A percentile compares a stretch with the other conserved stretches of the same genome.
Evolutionary conservation across 2,113 vertebrate genomes (phyloP).

Genomic region (Cryptomyrus ogoouensis): DNA sequence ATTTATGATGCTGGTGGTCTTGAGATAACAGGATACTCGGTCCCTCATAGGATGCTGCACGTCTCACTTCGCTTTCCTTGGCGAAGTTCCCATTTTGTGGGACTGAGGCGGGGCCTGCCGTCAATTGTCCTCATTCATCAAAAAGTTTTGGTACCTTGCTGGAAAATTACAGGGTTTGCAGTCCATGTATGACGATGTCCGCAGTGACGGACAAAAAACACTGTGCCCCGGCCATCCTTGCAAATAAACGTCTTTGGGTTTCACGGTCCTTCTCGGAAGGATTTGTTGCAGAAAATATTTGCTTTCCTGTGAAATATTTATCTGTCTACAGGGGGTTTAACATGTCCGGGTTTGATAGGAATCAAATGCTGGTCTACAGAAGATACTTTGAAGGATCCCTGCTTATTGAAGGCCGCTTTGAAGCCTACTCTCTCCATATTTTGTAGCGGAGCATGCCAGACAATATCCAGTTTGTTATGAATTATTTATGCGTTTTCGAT

Average conservation of each 20-base stretch:
- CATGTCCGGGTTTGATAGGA: not conserved
- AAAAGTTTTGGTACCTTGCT: not conserved
- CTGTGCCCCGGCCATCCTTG: not conserved
- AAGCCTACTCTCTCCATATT: not conserved
- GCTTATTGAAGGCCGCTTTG: not conserved
- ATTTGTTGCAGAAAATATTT: not conserved
- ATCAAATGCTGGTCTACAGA: not conserved
- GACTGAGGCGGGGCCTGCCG: not conserved
- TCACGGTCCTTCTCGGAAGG: not conserved
- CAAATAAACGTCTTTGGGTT: not conserved
- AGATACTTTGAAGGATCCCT: not conserved
- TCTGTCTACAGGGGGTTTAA: not conserved
- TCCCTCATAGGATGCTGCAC: not conserved
- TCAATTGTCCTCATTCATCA: not conserved
- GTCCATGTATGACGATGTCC: not conserved
- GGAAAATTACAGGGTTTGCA: not conserved
- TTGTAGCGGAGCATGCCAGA: not conserved
- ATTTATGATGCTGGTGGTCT: not conserved
- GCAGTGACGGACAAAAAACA: not conserved
- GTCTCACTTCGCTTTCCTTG: not conserved
- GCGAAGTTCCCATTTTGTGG: not conserved
- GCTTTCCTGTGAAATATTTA: not conserved
- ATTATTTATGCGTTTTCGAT: conserved; percentile 3
- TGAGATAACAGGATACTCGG: not conserved
- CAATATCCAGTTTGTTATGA: conserved; percentile 16